Conservation (phyloP, 2,888 invertebrate genomes). For the Pollenia labialis region DNA sequence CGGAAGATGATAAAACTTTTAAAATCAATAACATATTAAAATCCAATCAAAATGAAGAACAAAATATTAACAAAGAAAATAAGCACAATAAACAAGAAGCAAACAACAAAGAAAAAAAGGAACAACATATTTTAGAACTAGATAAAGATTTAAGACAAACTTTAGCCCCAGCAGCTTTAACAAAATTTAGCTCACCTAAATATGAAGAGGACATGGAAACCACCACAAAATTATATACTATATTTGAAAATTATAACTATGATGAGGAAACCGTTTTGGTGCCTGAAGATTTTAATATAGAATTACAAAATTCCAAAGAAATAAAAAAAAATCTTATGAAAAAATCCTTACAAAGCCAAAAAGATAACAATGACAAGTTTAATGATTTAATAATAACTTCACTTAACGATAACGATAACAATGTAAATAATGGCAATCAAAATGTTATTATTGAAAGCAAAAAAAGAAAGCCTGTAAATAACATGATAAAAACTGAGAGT, state of each 20-base stretch:
- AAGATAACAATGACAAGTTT: conserved; percentile 35
- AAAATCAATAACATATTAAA: conserved; percentile 81
- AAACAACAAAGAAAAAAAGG: conserved; percentile 10
- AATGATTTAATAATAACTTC: conserved; percentile 7
- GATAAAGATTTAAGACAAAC: background rate
- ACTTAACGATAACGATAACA: conserved; percentile 10
- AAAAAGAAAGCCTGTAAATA: conserved; percentile 32
- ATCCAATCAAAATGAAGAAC: conserved; percentile 76
- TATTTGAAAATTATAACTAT: conserved; percentile 71
- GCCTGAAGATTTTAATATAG: conserved; percentile 44
- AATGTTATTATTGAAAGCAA: conserved; percentile 76
- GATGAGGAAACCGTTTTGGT: conserved; percentile 51
- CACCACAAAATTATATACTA: conserved; percentile 58
- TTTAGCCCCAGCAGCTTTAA: background rate
- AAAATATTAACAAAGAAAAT: conserved; percentile 60
- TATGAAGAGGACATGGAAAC: conserved; percentile 20
- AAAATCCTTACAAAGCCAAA: conserved; percentile 2
- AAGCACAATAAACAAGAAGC: conserved; percentile 28
- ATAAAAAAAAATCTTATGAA: conserved; percentile 9
- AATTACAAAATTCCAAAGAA: conserved; percentile 45
- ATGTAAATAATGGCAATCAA: conserved; percentile 80
- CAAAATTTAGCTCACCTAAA: background rate
- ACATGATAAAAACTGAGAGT: conserved; percentile 22
- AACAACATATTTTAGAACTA: conserved; percentile 13
- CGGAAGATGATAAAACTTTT: conserved; percentile 76